These are phyloP conservation scores for Alces alces DNA, from an alignment of 2,113 vertebrate genomes.

Conservation along the genomic window DNA sequence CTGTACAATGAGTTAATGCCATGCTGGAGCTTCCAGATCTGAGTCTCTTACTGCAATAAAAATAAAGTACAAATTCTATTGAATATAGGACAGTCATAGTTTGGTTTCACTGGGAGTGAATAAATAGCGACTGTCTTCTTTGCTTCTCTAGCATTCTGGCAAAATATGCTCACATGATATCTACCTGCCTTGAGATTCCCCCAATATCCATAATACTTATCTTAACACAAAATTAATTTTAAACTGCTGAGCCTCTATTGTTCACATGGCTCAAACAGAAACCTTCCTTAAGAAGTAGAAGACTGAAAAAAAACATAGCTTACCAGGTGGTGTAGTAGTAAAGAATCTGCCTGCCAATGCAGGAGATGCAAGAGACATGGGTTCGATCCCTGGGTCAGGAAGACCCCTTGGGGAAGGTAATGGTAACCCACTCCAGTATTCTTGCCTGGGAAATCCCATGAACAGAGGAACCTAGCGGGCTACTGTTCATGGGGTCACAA, in stretches of 20 bases:
- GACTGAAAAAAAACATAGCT: background rate
- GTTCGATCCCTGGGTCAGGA: background rate
- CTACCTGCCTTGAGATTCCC: background rate
- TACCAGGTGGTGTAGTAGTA: background rate
- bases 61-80: conserved; percentile 27
- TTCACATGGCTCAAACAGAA: background rate
- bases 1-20: conserved; percentile 67
- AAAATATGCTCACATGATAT: background rate
- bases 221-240: conserved; percentile 18
- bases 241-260: background rate
- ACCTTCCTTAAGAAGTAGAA: background rate
- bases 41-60: conserved; percentile 61
- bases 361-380: background rate
- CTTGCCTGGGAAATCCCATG: background rate
- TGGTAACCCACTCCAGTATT: background rate
- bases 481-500: background rate
- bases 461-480: background rate
- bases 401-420: background rate
- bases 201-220: background rate
- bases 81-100: background rate
- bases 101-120: background rate
- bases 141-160: conserved; percentile 12
- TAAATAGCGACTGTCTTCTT: conserved; percentile 8
- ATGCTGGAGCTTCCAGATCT: conserved; percentile 49
- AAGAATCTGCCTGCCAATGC: background rate